Evolutionary conservation across 2,113 vertebrate genomes (phyloP).

Genomic region (Campylomormyrus numenius): DNA sequence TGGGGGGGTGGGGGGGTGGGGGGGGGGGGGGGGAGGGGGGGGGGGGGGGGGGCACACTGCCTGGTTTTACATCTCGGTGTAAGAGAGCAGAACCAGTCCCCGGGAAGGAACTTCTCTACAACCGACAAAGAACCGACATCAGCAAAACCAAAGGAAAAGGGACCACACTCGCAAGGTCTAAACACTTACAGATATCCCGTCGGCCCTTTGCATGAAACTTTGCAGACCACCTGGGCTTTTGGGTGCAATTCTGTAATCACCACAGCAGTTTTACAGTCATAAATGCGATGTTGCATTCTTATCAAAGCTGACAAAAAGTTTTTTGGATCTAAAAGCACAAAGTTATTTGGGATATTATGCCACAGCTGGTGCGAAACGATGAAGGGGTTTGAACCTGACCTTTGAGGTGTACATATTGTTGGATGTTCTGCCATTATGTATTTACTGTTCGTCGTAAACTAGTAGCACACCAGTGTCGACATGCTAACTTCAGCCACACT

Average conservation of each 20-base stretch:
- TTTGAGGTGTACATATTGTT: background rate
- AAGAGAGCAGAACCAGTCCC: background rate
- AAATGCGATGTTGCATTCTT: background rate
- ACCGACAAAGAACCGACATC: conserved; percentile 13
- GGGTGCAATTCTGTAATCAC: background rate
- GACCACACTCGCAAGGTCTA: conserved; percentile 33
- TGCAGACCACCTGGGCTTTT: background rate
- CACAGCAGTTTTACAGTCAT: background rate
- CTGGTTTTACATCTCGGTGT: background rate
- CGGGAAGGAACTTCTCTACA: background rate
- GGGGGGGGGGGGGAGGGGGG: too few species aligned
- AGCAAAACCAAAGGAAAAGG: conserved; percentile 49
- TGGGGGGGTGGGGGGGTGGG: too few species aligned
- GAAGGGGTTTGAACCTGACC: background rate
- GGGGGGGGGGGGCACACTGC: background rate
- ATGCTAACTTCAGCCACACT: background rate
- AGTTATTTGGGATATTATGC: background rate
- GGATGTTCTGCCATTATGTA: background rate
- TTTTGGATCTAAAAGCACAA: background rate
- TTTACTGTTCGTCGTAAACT: background rate
- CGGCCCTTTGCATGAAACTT: background rate
- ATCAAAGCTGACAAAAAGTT: background rate
- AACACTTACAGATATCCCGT: conserved; percentile 15
- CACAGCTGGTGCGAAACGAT: background rate
- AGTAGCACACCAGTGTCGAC: background rate